These are phyloP conservation scores for Pionites leucogaster DNA, from an alignment of 2,113 vertebrate species.

Conservation along the genomic window DNA sequence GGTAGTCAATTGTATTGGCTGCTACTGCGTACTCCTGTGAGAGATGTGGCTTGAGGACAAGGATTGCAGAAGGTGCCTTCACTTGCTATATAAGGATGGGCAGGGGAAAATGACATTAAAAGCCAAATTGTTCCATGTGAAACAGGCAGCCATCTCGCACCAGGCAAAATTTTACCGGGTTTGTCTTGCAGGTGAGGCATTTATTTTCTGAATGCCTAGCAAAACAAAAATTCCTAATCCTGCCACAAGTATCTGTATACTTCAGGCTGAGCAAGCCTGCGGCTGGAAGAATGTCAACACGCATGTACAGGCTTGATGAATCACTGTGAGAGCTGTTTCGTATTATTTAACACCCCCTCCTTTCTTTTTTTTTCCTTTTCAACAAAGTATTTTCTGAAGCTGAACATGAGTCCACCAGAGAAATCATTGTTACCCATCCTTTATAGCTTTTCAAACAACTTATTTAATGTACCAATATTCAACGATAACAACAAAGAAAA, in stretches of 20 bases:
- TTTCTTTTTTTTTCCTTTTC: neutral
- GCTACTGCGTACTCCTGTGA: neutral
- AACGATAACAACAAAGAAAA: neutral
- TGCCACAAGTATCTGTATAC: neutral
- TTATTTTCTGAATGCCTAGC: neutral
- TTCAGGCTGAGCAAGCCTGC: neutral
- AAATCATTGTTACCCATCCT: neutral
- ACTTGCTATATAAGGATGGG: neutral
- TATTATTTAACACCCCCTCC: neutral
- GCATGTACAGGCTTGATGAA: neutral
- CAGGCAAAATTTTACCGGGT: neutral
- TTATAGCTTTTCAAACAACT: neutral
- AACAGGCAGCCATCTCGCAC: neutral
- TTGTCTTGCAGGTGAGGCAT: neutral
- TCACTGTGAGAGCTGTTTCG: fast-evolving
- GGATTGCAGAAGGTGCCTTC: neutral
- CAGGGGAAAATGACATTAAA: neutral
- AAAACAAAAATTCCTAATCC: neutral
- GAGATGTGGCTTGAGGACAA: neutral
- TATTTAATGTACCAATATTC: neutral
- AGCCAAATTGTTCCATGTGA: neutral
- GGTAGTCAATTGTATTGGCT: neutral
- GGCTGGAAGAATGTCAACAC: neutral
- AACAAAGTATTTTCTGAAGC: neutral
- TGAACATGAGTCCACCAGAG: neutral